phyloP scores from a whole-genome alignment of 2,113 vertebrate genomes.

The Centropus bengalensis region DNA sequence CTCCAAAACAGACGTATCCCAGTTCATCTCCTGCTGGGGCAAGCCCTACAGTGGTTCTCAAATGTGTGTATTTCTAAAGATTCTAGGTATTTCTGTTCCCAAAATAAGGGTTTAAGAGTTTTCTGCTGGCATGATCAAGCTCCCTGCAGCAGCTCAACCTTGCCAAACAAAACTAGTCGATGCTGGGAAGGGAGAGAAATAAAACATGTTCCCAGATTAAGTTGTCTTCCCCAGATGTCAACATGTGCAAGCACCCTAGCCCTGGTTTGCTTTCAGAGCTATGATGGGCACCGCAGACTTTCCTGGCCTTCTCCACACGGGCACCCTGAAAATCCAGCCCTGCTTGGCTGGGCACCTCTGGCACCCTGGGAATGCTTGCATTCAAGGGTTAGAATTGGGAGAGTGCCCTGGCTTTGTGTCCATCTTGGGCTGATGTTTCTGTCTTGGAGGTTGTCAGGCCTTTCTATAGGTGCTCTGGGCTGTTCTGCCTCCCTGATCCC shows the following conservation, averaged over 20 bases:
- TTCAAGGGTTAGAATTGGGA: background rate
- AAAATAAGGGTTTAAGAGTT: background rate
- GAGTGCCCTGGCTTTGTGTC: background rate
- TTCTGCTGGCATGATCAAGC: background rate
- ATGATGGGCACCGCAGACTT: background rate
- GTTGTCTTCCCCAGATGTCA: background rate
- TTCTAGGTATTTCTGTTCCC: background rate
- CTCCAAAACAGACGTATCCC: background rate
- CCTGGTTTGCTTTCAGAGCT: background rate
- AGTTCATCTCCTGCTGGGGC: background rate
- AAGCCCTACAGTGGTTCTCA: background rate
- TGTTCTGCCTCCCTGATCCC: background rate
- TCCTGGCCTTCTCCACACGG: background rate
- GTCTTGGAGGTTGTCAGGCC: background rate
- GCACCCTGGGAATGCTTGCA: background rate
- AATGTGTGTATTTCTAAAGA: background rate
- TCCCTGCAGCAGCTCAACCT: background rate
- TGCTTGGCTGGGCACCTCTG: background rate
- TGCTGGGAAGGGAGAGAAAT: background rate
- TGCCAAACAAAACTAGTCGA: background rate
- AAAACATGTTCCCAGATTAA: rapidly evolving
- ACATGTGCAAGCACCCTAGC: background rate
- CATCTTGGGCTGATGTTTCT: background rate
- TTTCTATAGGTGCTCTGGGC: background rate
- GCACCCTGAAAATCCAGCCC: background rate